phyloP scores from a whole-genome alignment of 2,888 invertebrate species.

The Cyaniris semiargus region DNA sequence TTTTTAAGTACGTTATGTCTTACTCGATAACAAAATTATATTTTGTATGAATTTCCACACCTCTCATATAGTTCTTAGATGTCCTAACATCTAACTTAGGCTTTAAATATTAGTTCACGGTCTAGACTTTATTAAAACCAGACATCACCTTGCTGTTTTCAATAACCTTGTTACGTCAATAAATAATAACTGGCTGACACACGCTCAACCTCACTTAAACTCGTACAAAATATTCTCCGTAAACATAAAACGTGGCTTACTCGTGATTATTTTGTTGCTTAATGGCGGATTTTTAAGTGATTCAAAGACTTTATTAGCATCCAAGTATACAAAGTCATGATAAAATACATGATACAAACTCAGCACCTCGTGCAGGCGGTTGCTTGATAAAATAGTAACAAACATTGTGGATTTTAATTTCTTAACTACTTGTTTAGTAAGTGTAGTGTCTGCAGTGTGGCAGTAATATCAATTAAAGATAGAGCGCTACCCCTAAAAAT shows the following conservation, averaged over 20 bases:
- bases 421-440: no score
- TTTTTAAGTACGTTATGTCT: no score
- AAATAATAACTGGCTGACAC: not conserved
- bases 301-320: no score
- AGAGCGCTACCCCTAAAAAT: not conserved
- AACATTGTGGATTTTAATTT: no score
- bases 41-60: no score
- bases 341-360: no score
- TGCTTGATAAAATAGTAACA: no score
- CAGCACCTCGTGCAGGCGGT: no score
- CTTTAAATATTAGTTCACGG: not conserved
- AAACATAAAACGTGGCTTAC: not conserved
- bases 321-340: no score
- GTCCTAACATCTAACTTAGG: not conserved
- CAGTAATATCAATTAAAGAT: not conserved
- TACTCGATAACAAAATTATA: no score
- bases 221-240: slow-evolving; percentile 1
- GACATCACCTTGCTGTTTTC: not conserved
- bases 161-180: not conserved
- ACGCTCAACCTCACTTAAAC: not conserved
- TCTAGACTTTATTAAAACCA: not conserved
- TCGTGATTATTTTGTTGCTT: not conserved
- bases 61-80: no score
- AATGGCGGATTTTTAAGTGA: not conserved
- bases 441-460: not conserved